Evolutionary conservation across 1,140 invertebrate genomes (phyloP).

Genomic region (Nautilus pompilius): DNA sequence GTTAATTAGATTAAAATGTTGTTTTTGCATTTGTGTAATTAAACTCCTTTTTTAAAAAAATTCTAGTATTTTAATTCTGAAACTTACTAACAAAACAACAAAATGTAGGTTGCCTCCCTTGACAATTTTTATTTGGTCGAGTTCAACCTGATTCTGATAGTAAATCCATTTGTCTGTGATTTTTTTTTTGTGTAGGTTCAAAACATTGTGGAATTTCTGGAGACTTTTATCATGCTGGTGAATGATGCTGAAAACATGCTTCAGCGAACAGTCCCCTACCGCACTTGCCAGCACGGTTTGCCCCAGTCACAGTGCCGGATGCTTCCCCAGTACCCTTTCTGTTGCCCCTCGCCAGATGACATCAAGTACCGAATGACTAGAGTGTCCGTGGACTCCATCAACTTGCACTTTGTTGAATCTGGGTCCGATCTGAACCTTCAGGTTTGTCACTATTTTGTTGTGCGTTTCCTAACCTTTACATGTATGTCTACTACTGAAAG

Average conservation of each 20-base stretch:
- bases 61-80: too few relatives aligned
- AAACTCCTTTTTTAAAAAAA: too few relatives aligned
- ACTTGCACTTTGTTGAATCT: constrained; percentile 85
- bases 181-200: constrained; percentile 62
- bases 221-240: constrained; percentile 83
- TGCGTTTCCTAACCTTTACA: too few relatives aligned
- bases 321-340: constrained; percentile 41
- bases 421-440: constrained; percentile 83
- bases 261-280: constrained; percentile 71
- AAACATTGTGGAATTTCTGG: constrained; percentile 79
- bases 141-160: too few relatives aligned
- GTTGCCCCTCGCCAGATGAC: constrained; percentile 80
- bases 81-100: too few relatives aligned
- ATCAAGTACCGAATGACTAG: constrained; percentile 94
- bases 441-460: constrained; percentile 58
- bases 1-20: too few relatives aligned
- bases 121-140: too few relatives aligned
- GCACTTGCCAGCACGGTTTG: constrained; percentile 81
- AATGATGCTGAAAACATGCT: constrained; percentile 87
- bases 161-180: background rate
- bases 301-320: constrained; percentile 73
- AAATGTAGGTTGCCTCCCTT: too few relatives aligned
- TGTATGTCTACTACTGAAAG: too few relatives aligned
- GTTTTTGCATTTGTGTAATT: too few relatives aligned
- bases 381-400: constrained; percentile 84